Evolutionary conservation across 2,888 invertebrate species (phyloP), one percentile per base, ranked within the genome.

Genomic region (Seira musarum): DNA sequence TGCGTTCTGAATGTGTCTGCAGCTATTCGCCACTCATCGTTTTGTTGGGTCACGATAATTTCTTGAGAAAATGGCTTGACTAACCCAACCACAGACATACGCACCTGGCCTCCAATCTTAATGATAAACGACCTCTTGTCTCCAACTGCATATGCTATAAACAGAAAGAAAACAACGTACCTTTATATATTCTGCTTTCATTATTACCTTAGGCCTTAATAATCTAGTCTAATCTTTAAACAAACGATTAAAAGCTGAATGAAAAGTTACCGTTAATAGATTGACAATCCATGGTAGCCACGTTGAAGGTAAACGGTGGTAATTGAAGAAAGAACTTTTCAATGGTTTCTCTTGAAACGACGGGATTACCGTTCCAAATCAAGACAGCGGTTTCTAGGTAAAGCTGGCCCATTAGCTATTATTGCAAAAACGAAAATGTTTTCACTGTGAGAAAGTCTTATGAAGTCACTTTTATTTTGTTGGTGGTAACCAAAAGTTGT

Each of bases 351-450:
- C 75, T 19, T 8, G 46, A 19, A 10, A 22, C 35, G 19, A 69
- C 21, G 1, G 75, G 68, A 49, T 75, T 75, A 25, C 75, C 75
- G 63, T 75, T 68, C 75, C 75, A 75, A 3, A 61, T 17, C 61
- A 75, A 63, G 6, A 75, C 46, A 1, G 75, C 68, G 5, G 68
- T 67, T 19, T 75, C 75, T 30, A 75, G 30, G 46, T 75, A 75
- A 5, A 75, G 21, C 19, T 75, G 75, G 0, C 75, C 75, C 24
- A 69, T 35, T 3, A 75, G 49, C 75, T 75, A 15, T 15, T n/a
- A n/a, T n/a, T n/a, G n/a, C n/a, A n/a, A n/a, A n/a, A n/a, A n/a
- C n/a, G n/a, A n/a, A n/a, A n/a, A n/a, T n/a, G n/a, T n/a, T n/a
- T n/a, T n/a, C n/a, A n/a, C n/a, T n/a, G n/a, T n/a, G n/a, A n/a